These are phyloP conservation scores for Clupea harengus DNA, from an alignment of 2,113 vertebrate genomes.

Conservation along the genomic window DNA sequence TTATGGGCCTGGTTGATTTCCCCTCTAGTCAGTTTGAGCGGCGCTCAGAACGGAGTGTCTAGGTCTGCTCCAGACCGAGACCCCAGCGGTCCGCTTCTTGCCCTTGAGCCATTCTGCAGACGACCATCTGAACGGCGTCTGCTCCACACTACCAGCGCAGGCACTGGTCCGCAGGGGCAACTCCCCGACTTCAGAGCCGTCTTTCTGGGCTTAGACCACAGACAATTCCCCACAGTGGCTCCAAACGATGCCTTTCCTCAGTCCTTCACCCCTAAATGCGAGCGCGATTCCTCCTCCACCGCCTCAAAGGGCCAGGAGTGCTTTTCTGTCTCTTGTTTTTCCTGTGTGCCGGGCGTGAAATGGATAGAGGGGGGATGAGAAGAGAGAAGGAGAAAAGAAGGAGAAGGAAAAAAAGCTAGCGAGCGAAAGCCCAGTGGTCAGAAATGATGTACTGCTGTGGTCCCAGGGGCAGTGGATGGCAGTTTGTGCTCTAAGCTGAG, in stretches of 20 bases:
- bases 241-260: slow-evolving; percentile 31
- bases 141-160: slow-evolving; percentile 40
- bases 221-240: slow-evolving; percentile 47
- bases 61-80: not conserved
- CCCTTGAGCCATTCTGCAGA: slow-evolving; percentile 51
- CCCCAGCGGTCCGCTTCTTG: not conserved
- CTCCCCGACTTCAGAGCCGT: slow-evolving; percentile 53
- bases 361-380: slow-evolving; percentile 24
- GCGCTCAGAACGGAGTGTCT: not conserved
- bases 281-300: slow-evolving; percentile 25
- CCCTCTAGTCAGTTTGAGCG: not conserved
- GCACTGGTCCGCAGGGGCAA: slow-evolving; percentile 51
- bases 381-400: slow-evolving; percentile 10
- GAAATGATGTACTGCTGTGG: slow-evolving; percentile 55
- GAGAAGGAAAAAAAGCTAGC: slow-evolving; percentile 37
- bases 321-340: slow-evolving; percentile 51
- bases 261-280: not conserved
- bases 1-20: slow-evolving; percentile 1
- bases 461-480: slow-evolving; percentile 52
- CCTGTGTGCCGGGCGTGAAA: slow-evolving; percentile 52
- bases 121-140: slow-evolving; percentile 52
- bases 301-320: slow-evolving; percentile 62
- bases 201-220: slow-evolving; percentile 54
- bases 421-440: slow-evolving; percentile 55
- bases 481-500: slow-evolving; percentile 59